Evolutionary conservation across 1,140 invertebrate genomes (phyloP), one percentile per base, ranked within the genome.

Genomic region (Scaptomyza pallida): DNA sequence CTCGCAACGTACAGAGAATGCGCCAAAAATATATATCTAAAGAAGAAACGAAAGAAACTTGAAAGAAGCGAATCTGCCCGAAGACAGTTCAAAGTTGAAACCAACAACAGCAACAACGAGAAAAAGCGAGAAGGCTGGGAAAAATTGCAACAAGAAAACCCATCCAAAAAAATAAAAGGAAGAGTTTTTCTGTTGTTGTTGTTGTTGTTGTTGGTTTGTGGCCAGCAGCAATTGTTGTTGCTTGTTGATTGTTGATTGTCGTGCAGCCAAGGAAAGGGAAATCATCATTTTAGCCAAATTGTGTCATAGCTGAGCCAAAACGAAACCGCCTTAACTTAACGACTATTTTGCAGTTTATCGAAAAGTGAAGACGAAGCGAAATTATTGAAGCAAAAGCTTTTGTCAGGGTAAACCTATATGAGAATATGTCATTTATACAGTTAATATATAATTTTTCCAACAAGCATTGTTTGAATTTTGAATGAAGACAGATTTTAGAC

Each of bases 211-310:
- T n/a, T n/a, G n/a, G n/a, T n/a, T 10, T 52, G 37, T 35, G 19
- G 19, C 19, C 19, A 21, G 19, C 19, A 21, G 19, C 19, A 21
- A 4, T 21, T 52, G 6, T 21, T 69, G 17, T 23, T 41, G 51
- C n/a, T 21, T 16, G 48, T 30, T 30, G 26, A 0, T 30, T 4
- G 6, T 30, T 4, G 6, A 8, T 5, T 37, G 55, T 45, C 64
- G 56, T 54, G 65, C 67, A 37, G 33, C 59, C 30, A 63, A 55
- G 51, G 62, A 71, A 71, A 71, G 68, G 52, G 68, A 71, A 71
- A 71, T 56, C 68, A 57, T 43, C n/a, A 40, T 63, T 13, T 5
- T n/a, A n/a, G n/a, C 40, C 23, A 57, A 71, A 71, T 71, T 71
- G 68, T 71, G 68, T 71, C 68, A 71, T 71, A 50, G 68, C 48